A percentile compares a stretch with the other conserved stretches of the same genome.
Evolutionary conservation across 2,888 invertebrate genomes (phyloP).

Genomic region (Galerucella pusilla): DNA sequence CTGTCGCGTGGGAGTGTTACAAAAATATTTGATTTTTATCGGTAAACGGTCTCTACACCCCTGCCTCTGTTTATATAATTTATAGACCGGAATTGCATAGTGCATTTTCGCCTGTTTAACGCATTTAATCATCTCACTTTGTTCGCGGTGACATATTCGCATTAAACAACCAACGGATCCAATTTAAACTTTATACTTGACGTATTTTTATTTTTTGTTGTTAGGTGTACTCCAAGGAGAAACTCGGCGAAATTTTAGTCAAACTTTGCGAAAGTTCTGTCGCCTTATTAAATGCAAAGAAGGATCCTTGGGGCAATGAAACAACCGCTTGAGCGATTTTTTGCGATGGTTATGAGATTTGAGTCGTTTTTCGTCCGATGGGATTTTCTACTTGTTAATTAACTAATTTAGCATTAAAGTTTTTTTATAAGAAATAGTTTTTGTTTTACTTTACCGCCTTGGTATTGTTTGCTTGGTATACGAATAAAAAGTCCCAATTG

Average conservation of each 20-base stretch:
- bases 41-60: not conserved
- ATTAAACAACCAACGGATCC: slow-evolving; percentile 24
- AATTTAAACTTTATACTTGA: slow-evolving; percentile 32
- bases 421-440: slow-evolving; percentile 11
- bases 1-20: not conserved
- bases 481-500: too few species aligned
- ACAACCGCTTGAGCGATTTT: slow-evolving; percentile 38
- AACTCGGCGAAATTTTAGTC: slow-evolving; percentile 79
- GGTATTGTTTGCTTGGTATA: not conserved
- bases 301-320: slow-evolving; percentile 86
- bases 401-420: slow-evolving; percentile 19
- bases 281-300: slow-evolving; percentile 77
- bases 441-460: not conserved
- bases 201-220: slow-evolving; percentile 33
- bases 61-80: not conserved
- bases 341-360: slow-evolving; percentile 10
- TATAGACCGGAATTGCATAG: not conserved
- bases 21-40: not conserved
- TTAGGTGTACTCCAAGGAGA: slow-evolving; percentile 80
- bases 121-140: slow-evolving; percentile 1
- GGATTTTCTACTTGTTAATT: slow-evolving; percentile 21
- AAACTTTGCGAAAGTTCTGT: slow-evolving; percentile 85
- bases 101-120: not conserved
- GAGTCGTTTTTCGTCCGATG: slow-evolving; percentile 6
- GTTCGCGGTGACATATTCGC: slow-evolving; percentile 11